Base-by-base conservation (phyloP, 2,888 invertebrate genomes). In the Macrophya alboannulata region DNA sequence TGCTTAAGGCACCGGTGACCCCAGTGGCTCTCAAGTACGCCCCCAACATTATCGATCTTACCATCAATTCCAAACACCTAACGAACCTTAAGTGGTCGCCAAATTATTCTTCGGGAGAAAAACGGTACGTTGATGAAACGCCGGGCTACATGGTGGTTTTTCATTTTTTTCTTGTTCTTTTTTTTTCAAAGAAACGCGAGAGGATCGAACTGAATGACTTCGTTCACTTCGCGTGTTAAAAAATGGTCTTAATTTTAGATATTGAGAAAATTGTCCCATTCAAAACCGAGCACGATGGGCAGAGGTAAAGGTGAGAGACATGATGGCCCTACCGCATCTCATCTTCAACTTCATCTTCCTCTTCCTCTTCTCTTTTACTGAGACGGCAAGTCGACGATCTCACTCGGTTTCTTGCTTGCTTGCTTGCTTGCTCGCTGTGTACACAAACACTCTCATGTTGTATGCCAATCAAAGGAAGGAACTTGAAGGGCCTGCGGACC, bases 401-500 rank as follows among this genome's bases (percentile, higher is more conserved):
- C 21, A 77, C 51, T 51, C 25, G 55, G 31, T 76, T 71, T n/a
- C 17, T 37, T 37, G 68, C 37, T 65, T 65, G 31, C 68, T 68
- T 37, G 68, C 65, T 68, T 31, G 72, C 74, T 43, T 55, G 77
- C 77, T 81, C 86, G 87, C 86, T 88, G 86, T 90, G 89, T 92
- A 90, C 90, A 91, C 91, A 90, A 91, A 90, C 90, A 91, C 91
- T 90, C 90, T 88, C 89, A 90, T 91, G 91, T 92, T 91, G 91
- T 91, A 91, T 92, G 92, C 91, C 92, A 92, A 92, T 92, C 92
- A 92, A 91, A 89, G 86, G 86, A 87, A 87, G 86, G 84, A 51
- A 82, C 87, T 87, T 86, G 86, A 87, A 87, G 88, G 88, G 88
- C 89, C 87, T 88, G 88, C 86, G 87, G 86, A 87, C 62, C 43